A percentile compares a stretch with the other conserved stretches of the same genome.
These are phyloP conservation scores for Syritta pipiens DNA, from an alignment of 2,888 invertebrate species.

Conservation along the genomic window DNA sequence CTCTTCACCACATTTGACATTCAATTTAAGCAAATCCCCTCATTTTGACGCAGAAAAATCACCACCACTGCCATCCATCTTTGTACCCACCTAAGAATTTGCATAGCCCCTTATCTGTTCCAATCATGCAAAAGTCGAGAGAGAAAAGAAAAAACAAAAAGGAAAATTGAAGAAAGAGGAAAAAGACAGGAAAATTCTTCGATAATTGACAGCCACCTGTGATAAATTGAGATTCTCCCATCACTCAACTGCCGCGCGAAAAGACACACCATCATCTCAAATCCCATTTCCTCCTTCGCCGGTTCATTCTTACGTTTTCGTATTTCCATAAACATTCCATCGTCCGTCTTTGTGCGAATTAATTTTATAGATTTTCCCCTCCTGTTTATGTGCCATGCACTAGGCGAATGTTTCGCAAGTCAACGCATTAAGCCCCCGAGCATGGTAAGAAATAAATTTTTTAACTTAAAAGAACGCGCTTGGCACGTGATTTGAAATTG, in stretches of 20 bases:
- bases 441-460: constrained; percentile 57
- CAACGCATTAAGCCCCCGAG: constrained; percentile 53
- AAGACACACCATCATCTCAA: too few relatives aligned
- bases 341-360: constrained; percentile 37
- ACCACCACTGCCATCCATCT: not conserved
- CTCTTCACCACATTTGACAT: constrained; percentile 15
- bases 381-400: constrained; percentile 8
- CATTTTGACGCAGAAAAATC: constrained; percentile 39
- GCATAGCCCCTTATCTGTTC: constrained; percentile 27
- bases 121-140: not conserved
- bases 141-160: not conserved
- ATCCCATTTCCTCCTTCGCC: constrained; percentile 3
- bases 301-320: not conserved
- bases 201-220: constrained; percentile 61
- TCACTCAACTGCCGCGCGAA: constrained; percentile 31
- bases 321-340: constrained; percentile 27
- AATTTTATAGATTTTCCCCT: constrained; percentile 54
- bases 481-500: constrained; percentile 64
- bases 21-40: constrained; percentile 38
- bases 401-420: constrained; percentile 31
- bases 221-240: constrained; percentile 56
- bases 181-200: constrained; percentile 6
- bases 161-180: not conserved
- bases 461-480: constrained; percentile 50
- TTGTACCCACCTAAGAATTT: constrained; percentile 14